A percentile compares a stretch with the other conserved stretches of the same genome.
Evolutionary conservation across 2,888 invertebrate genomes (phyloP).

Genomic region (Harpalus rubripes): DNA sequence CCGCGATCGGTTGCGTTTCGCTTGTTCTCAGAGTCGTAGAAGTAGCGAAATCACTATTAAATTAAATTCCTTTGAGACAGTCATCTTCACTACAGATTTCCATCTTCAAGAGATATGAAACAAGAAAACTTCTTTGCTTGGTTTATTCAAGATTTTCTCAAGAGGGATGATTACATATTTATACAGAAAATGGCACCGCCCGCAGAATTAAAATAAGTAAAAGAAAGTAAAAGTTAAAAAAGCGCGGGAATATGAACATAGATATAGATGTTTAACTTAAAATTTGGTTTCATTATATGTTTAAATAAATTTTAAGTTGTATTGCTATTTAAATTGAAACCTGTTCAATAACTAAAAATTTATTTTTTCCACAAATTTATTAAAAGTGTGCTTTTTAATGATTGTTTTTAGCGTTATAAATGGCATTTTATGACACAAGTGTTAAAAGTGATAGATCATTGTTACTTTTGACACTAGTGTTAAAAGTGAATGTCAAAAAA

Average conservation of each 20-base stretch:
- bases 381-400: no score
- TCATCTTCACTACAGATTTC: neutral
- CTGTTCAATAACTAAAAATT: no score
- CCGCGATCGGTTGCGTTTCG: constrained; percentile 35
- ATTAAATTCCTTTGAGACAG: constrained; percentile 23
- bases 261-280: no score
- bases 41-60: constrained; percentile 40
- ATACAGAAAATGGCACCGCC: neutral
- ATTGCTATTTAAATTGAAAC: no score
- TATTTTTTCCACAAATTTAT: no score
- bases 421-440: no score
- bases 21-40: constrained; percentile 44
- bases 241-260: neutral
- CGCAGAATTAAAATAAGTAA: neutral
- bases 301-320: no score
- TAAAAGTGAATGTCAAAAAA: no score
- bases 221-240: neutral
- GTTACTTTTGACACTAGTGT: no score
- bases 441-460: no score
- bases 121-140: neutral
- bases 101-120: neutral
- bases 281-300: no score
- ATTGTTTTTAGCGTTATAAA: no score
- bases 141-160: neutral
- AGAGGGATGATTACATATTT: neutral